Conservation (phyloP, 2,797 vertebrate genomes). For the Acanthopagrus latus region DNA sequence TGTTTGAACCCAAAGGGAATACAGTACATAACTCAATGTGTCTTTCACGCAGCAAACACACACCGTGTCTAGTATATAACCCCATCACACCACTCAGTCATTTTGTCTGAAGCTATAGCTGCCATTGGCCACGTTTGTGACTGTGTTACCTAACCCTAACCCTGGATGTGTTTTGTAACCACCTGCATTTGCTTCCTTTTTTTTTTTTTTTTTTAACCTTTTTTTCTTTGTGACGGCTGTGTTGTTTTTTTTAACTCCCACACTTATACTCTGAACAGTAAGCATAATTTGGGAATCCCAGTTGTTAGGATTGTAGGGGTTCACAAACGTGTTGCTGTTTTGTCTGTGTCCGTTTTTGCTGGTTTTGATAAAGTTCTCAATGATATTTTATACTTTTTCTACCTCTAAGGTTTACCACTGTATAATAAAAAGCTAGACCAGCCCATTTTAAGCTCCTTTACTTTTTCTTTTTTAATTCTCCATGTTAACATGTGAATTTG, state of each 20-base stretch:
- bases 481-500: constrained; percentile 40
- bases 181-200: constrained; percentile 5
- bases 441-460: constrained; percentile 36
- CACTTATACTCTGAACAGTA: background rate
- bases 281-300: background rate
- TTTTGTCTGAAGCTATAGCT: constrained; percentile 60
- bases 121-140: constrained; percentile 61
- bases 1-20: constrained; percentile 60
- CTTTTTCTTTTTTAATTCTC: constrained; percentile 18
- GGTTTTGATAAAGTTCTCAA: constrained; percentile 59
- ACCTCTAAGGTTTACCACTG: constrained; percentile 79
- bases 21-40: background rate
- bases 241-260: constrained; percentile 6
- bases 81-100: background rate
- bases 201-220: background rate
- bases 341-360: constrained; percentile 23
- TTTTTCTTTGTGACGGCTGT: background rate
- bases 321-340: constrained; percentile 10
- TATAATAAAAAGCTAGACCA: constrained; percentile 41
- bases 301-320: constrained; percentile 8
- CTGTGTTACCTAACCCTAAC: background rate
- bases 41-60: constrained; percentile 15
- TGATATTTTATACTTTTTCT: constrained; percentile 68
- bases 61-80: constrained; percentile 20
- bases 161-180: constrained; percentile 19